Evolutionary conservation across 35 echinoderm and acorn worm genomes (phyloP).

Genomic region (Ptychodera flava): DNA sequence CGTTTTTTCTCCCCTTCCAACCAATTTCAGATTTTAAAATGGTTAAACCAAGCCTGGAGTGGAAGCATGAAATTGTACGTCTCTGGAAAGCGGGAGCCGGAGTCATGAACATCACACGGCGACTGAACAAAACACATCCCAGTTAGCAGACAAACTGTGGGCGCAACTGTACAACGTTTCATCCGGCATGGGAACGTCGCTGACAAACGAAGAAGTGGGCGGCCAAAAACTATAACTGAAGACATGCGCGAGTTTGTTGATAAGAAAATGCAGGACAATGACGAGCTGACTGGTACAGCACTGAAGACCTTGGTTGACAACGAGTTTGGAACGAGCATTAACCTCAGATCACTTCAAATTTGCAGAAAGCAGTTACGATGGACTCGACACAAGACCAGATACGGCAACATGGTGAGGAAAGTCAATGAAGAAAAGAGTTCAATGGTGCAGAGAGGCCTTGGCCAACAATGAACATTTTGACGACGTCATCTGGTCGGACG

Average conservation of each 20-base stretch:
- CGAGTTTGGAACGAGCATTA: neutral
- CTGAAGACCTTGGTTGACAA: neutral
- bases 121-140: too few relatives aligned
- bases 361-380: neutral
- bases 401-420: conserved; percentile 12
- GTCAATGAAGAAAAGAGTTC: conserved; percentile 3
- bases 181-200: neutral
- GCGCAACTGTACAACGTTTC: too few relatives aligned
- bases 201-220: neutral
- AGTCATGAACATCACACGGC: too few relatives aligned
- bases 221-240: neutral
- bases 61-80: too few relatives aligned
- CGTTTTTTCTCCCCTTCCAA: too few relatives aligned
- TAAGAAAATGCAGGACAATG: neutral
- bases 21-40: too few relatives aligned
- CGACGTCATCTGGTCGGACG: conserved; percentile 28
- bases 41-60: too few relatives aligned
- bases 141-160: too few relatives aligned
- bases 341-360: neutral
- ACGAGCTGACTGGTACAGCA: neutral
- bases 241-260: neutral
- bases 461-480: conserved; percentile 4
- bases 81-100: too few relatives aligned
- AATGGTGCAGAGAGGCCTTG: neutral
- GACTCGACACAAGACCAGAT: neutral